phyloP scores from a whole-genome alignment of 2,888 invertebrate genomes.

The Neria commutata region DNA sequence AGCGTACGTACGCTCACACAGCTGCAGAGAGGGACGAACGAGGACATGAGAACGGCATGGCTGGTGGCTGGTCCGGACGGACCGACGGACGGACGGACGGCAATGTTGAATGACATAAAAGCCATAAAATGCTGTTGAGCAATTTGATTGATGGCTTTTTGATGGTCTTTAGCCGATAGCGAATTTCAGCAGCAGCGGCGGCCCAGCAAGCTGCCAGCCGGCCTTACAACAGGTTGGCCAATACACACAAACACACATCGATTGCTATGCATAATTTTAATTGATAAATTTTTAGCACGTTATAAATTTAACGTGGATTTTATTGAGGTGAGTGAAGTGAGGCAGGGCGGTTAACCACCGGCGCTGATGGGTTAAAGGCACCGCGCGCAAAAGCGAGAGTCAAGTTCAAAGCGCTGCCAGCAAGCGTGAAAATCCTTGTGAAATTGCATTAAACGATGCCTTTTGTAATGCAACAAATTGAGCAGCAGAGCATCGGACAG shows the following conservation, averaged over 20 bases:
- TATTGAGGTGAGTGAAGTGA: not conserved
- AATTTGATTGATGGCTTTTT: conserved; percentile 57
- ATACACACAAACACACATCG: conserved; percentile 20
- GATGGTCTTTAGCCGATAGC: conserved; percentile 42
- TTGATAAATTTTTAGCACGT: conserved; percentile 60
- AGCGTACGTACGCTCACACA: not conserved
- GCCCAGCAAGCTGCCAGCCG: not conserved
- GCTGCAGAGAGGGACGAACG: not conserved
- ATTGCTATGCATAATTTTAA: conserved; percentile 56
- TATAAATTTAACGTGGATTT: conserved; percentile 50
- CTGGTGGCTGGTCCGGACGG: not conserved
- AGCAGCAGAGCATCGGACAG: too few species aligned
- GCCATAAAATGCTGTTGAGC: conserved; percentile 34
- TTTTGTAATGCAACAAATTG: too few species aligned
- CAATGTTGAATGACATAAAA: conserved; percentile 33
- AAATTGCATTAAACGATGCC: too few species aligned
- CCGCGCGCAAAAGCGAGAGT: too few species aligned
- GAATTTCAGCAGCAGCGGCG: not conserved
- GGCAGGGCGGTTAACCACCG: not conserved
- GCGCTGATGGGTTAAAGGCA: not conserved
- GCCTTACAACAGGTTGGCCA: too few species aligned
- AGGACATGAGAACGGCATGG: too few species aligned
- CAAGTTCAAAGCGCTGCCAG: too few species aligned
- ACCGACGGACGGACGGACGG: not conserved
- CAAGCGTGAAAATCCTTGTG: too few species aligned